Conservation (phyloP, 1,140 invertebrate genomes). For the Pseudachorutes palmiensis region DNA sequence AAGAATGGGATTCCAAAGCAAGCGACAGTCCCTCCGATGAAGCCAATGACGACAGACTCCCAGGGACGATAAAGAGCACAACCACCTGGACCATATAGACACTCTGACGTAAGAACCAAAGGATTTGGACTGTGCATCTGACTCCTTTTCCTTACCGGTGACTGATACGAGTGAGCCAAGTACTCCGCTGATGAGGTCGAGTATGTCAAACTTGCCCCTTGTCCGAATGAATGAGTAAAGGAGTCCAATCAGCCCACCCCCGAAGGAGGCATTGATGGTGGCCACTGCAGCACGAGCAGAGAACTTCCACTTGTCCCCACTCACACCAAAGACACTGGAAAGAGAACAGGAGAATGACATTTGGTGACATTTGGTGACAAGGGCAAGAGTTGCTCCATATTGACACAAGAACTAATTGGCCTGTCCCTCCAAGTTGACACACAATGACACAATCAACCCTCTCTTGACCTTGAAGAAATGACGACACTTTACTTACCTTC, state of each 20-base stretch:
- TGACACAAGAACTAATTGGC: too few species aligned
- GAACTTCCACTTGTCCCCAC: constrained; percentile 47
- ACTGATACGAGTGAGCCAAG: constrained; percentile 49
- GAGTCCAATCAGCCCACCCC: constrained; percentile 47
- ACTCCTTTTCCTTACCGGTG: constrained; percentile 48
- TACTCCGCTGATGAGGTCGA: constrained; percentile 48
- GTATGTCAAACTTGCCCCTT: constrained; percentile 45
- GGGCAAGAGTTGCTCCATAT: too few species aligned
- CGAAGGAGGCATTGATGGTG: constrained; percentile 48
- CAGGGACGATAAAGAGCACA: constrained; percentile 49
- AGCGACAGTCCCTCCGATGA: constrained; percentile 44
- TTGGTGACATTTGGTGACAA: constrained; percentile 4
- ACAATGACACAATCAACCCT: too few species aligned
- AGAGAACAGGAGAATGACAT: background rate
- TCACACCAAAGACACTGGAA: constrained; percentile 48
- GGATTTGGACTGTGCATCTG: too few species aligned
- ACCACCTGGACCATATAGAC: constrained; percentile 41
- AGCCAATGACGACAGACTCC: constrained; percentile 49
- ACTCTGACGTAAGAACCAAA: background rate
- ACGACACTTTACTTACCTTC: constrained; percentile 15
- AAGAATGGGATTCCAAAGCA: constrained; percentile 44
- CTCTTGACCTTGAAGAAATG: constrained; percentile 1
- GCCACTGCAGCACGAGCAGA: constrained; percentile 48
- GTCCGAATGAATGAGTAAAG: constrained; percentile 43
- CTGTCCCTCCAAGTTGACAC: too few species aligned